A percentile compares a stretch with the other conserved stretches of the same genome.
phyloP scores from a whole-genome alignment of 35 echinoderm and acorn worm species.

The Diadema setosum region DNA sequence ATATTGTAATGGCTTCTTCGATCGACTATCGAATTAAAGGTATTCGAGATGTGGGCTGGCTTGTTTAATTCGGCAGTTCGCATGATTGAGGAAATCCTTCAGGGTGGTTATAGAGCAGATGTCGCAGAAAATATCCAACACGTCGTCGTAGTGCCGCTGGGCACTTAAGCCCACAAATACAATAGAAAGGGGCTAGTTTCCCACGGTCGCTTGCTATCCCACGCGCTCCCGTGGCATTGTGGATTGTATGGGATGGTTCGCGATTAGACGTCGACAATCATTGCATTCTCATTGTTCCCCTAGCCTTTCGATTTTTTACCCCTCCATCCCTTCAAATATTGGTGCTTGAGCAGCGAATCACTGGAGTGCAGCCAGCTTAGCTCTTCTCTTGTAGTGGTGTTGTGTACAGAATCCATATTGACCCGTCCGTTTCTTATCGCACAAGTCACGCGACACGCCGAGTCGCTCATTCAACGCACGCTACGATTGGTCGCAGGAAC shows the following conservation, averaged over 20 bases:
- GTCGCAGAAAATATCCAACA: neutral
- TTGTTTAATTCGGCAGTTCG: conserved; percentile 6
- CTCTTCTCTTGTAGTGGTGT: neutral
- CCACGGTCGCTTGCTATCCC: neutral
- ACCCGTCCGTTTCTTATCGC: neutral
- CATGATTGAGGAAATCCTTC: neutral
- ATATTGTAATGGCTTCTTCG: no score
- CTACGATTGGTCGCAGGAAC: neutral
- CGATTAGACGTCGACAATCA: neutral
- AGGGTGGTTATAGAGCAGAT: conserved; percentile 18
- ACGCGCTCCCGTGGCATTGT: conserved; percentile 1
- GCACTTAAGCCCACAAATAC: neutral
- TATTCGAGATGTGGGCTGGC: no score
- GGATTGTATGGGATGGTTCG: neutral
- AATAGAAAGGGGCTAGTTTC: neutral
- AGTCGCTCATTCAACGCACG: neutral
- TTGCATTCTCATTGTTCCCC: neutral
- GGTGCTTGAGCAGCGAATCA: neutral
- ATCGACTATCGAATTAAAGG: no score
- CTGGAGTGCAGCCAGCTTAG: neutral
- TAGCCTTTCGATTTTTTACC: neutral
- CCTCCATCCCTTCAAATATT: neutral
- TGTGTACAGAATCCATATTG: neutral
- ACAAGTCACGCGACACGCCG: neutral
- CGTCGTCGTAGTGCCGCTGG: neutral